Evolutionary conservation across 2,797 vertebrate genomes (phyloP), one percentile per base, ranked within the genome.

Genomic region (Hyperoplus lanceolatus): DNA sequence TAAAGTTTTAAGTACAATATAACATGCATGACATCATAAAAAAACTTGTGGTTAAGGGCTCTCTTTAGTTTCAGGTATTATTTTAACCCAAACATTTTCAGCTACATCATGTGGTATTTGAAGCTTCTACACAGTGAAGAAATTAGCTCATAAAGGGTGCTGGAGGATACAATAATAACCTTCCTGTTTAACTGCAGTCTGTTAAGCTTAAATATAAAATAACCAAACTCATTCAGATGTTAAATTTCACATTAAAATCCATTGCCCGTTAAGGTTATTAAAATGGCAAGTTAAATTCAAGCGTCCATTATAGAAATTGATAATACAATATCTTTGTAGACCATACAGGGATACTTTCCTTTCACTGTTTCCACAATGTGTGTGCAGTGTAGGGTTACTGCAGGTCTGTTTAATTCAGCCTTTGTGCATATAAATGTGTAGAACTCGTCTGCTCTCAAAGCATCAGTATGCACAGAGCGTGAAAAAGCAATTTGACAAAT

Each of bases 201-300:
- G 41, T 74, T 81, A 70, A 53, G 54, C 56, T 87, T 75, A 57
- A 76, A 79, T 21, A 67, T 45, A 70, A 73, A 66, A 76, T 74
- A 73, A 81, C 58, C 56, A 75, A 80, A 82, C 64, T 73, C 70
- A 67, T 38, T 43, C 70, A 83, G 80, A 84, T 85, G 79, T 78
- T 74, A 59, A 69, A 74, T 76, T 82, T 75, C 61, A 73, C 70
- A 81, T 82, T 78, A 64, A 77, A 81, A 88, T 84, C 57, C 56
- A 73, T 49, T 68, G 56, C 6, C 68, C 49, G 3, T 57, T 51
- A 39, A 2, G 18, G 38, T 57, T 77, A 74, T 74, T 55, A 42
- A 71, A 82, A 82, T 65, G 65, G n/a, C 29, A 56, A 13, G 51
- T 67, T 50, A 60, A 75, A 61, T 77, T 72, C 18, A 67, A 73